A percentile compares a stretch with the other conserved stretches of the same genome.
Conservation (phyloP, 1,140 invertebrate species). For the Ceratina australensis region DNA sequence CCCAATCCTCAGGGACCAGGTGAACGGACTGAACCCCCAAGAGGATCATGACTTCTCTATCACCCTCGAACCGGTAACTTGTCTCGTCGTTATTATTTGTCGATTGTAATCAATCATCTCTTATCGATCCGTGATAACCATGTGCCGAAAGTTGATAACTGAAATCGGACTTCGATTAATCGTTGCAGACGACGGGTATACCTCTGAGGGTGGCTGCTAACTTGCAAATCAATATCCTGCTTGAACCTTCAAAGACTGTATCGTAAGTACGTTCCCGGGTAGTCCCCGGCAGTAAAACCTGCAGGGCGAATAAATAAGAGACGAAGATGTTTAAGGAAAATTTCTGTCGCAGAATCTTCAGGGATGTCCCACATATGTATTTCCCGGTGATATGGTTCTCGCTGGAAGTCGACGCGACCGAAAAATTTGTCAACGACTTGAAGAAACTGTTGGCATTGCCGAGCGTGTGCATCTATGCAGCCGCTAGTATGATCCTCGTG, state of each 20-base stretch:
- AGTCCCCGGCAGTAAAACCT: conserved; percentile 16
- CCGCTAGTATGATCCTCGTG: conserved; percentile 66
- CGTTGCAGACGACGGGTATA: conserved; percentile 84
- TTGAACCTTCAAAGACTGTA: conserved; percentile 83
- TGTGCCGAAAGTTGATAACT: background rate
- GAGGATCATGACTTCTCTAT: conserved; percentile 82
- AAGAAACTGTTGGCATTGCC: conserved; percentile 69
- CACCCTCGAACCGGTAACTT: conserved; percentile 84
- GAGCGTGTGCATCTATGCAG: conserved; percentile 62
- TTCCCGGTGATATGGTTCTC: conserved; percentile 91
- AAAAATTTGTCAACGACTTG: conserved; percentile 76
- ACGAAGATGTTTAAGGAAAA: background rate
- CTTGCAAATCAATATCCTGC: conserved; percentile 88
- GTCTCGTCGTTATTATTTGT: no score
- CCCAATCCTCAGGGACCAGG: conserved; percentile 76
- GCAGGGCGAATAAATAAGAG: background rate
- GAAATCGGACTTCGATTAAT: background rate
- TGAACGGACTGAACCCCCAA: conserved; percentile 82
- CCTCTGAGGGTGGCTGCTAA: conserved; percentile 86
- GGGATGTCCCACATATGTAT: conserved; percentile 84
- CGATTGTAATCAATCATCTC: no score
- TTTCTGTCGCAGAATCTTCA: conserved; percentile 80
- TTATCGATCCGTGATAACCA: background rate
- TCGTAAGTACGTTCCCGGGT: conserved; percentile 81
- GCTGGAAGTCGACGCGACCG: conserved; percentile 82